Evolutionary conservation across 1,140 invertebrate genomes (phyloP).

Genomic region (Mamestra configurata): DNA sequence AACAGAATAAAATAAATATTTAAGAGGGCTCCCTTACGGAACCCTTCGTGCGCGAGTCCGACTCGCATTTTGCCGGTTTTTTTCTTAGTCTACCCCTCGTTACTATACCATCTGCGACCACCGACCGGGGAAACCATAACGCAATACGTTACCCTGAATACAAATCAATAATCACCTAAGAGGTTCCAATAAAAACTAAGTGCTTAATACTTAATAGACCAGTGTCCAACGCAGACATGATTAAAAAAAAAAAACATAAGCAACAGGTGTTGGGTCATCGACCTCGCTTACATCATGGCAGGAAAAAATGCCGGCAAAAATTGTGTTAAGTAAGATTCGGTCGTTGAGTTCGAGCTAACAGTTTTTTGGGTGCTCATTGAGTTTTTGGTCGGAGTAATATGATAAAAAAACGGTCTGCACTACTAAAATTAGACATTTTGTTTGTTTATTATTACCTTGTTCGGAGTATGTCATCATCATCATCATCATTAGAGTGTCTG

Average conservation of each 20-base stretch:
- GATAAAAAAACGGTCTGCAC: slow-evolving; percentile 37
- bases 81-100: background rate
- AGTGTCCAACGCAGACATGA: slow-evolving; percentile 66
- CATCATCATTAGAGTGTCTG: slow-evolving; percentile 42
- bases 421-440: slow-evolving; percentile 34
- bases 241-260: slow-evolving; percentile 71
- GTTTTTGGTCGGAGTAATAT: slow-evolving; percentile 47
- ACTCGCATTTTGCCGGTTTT: too few relatives aligned
- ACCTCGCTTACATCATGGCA: slow-evolving; percentile 73
- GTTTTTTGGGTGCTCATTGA: slow-evolving; percentile 60
- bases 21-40: too few relatives aligned
- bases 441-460: slow-evolving; percentile 27
- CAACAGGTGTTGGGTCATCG: slow-evolving; percentile 73
- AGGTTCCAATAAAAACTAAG: slow-evolving; percentile 70
- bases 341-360: slow-evolving; percentile 56
- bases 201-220: slow-evolving; percentile 75
- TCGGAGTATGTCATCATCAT: slow-evolving; percentile 32
- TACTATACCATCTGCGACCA: slow-evolving; percentile 4
- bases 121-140: background rate
- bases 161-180: slow-evolving; percentile 75
- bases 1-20: too few relatives aligned
- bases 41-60: too few relatives aligned
- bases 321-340: slow-evolving; percentile 58
- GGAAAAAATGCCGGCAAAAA: slow-evolving; percentile 68
- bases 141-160: slow-evolving; percentile 53